Evolutionary conservation across 2,113 vertebrate genomes (phyloP), one percentile per base, ranked within the genome.

Genomic region (Phrynosoma platyrhinos): DNA sequence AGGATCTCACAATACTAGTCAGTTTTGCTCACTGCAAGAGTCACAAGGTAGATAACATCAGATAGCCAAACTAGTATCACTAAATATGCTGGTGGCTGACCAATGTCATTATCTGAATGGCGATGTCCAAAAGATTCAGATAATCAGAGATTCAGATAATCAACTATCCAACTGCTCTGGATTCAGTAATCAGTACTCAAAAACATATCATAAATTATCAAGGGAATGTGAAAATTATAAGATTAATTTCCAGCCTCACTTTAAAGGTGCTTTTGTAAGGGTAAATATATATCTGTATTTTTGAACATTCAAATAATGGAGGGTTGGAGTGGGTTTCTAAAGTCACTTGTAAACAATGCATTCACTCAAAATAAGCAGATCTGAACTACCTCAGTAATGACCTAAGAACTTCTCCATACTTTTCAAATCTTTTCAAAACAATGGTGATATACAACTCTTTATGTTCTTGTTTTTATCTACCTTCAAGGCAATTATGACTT

Each of bases 151-250:
- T 32, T 23, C 32, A 75, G 55, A 64, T 87, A 66, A 75, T 55
- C 30, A 20, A 9, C 36, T 12, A 62, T 66, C 55, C 72, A 76
- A 47, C 80, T 87, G 72, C 52, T 20, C 32, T 62, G 6, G 10
- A 18, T 36, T 32, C 53, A 47, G 30, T 4, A 80, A 78, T 42
- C 1, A 66, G 74, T 87, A 84, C 78, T 90, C 91, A 86, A 71
- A 89, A 89, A 36, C 72, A 91, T 1, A 0, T 92, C 93, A 91
- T 55, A 76, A 71, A 47, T 91, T 83, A 91, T 87, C 88, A 69
- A 88, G 91, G 78, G 30, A 91, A 91, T 74, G 4, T 30, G 55
- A 91, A 69, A 91, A 83, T n/a, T 78, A 91, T 75, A 82, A 87
- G 53, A 86, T 86, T 91, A 92, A 92, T 71, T 58, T 92, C 62